phyloP scores from a whole-genome alignment of 2,888 invertebrate species.

The Drosophila lacicola region DNA sequence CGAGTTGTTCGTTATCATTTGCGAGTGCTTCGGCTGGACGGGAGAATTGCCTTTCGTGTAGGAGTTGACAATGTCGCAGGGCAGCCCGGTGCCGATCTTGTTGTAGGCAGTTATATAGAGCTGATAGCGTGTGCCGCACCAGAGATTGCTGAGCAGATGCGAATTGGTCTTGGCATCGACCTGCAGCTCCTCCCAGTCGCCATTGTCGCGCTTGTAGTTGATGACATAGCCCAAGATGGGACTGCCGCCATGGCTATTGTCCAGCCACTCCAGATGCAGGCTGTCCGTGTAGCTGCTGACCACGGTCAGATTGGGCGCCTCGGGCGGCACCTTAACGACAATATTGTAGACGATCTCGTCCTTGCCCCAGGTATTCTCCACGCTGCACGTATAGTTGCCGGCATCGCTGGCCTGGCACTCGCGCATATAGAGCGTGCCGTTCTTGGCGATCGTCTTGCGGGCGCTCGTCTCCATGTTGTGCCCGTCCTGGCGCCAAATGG shows the following conservation, averaged over 20 bases:
- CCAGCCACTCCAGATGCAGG: slow-evolving; percentile 92
- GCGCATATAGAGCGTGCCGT: slow-evolving; percentile 91
- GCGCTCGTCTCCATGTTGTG: slow-evolving; percentile 90
- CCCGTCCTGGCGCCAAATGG: slow-evolving; percentile 92
- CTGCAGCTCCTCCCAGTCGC: slow-evolving; percentile 96
- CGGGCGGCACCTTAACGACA: slow-evolving; percentile 92
- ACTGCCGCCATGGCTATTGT: slow-evolving; percentile 93
- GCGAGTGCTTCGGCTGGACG: slow-evolving; percentile 91
- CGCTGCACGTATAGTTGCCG: slow-evolving; percentile 95
- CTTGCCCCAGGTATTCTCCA: slow-evolving; percentile 93
- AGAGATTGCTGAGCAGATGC: slow-evolving; percentile 92
- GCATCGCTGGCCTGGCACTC: slow-evolving; percentile 92
- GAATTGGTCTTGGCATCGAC: slow-evolving; percentile 92
- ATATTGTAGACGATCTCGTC: slow-evolving; percentile 92
- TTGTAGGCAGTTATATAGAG: slow-evolving; percentile 96
- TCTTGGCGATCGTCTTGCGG: slow-evolving; percentile 88
- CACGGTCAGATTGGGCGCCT: slow-evolving; percentile 92
- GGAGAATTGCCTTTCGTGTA: slow-evolving; percentile 93
- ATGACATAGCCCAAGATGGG: slow-evolving; percentile 94
- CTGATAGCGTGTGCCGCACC: slow-evolving; percentile 95
- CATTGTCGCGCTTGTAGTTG: slow-evolving; percentile 95
- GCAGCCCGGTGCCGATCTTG: slow-evolving; percentile 94
- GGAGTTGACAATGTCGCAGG: slow-evolving; percentile 94
- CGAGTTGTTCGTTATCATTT: slow-evolving; percentile 93
- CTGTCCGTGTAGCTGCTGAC: slow-evolving; percentile 93